Evolutionary conservation across 1,140 invertebrate genomes (phyloP), one percentile per base, ranked within the genome.

Genomic region (Sogatella furcifera): DNA sequence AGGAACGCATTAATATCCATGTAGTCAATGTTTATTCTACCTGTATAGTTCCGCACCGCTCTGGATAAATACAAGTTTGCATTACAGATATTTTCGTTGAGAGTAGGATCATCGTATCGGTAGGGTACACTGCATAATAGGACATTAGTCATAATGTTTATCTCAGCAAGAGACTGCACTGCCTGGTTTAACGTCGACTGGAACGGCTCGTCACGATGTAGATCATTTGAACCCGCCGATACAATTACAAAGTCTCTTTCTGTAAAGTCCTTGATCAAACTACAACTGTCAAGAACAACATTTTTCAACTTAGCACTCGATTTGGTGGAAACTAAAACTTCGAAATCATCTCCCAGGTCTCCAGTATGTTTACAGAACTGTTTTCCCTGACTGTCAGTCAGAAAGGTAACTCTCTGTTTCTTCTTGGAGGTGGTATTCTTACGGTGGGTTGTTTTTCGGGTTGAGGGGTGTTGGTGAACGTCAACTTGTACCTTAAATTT

Each of bases 331-430:
- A 56, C 55, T 38, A 56, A 56, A 24, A 24, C 42, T 13, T 24
- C 24, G 34, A 15, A 56, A 15, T 56, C 55, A 34, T 56, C 21
- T 34, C 19, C 55, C 22, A 56, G 17, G 22, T 24, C 24, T 38
- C 24, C 34, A 5, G 42, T 38, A 24, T 56, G 24, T 13, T 56
- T 28, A 56, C 14, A 31, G 15, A 56, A 14, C 34, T 56, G 28
- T 41, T 56, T 56, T 56, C 55, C 55, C 42, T 56, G 55, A 56
- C 55, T 56, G 15, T 56, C 55, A 13, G 28, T 41, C 14, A 56
- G 42, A 34, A 56, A 38, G 13, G 31, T 38, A 34, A 56, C n/a
- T 24, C 42, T 56, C 14, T 56, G 34, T 24, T 56, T 56, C 22
- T 34, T 34, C 19, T 38, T 56, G 17, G 14, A 31, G 31, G 31